Conservation (phyloP, 92 coral and sea anemone species). For the Virgularia gustaviana region DNA sequence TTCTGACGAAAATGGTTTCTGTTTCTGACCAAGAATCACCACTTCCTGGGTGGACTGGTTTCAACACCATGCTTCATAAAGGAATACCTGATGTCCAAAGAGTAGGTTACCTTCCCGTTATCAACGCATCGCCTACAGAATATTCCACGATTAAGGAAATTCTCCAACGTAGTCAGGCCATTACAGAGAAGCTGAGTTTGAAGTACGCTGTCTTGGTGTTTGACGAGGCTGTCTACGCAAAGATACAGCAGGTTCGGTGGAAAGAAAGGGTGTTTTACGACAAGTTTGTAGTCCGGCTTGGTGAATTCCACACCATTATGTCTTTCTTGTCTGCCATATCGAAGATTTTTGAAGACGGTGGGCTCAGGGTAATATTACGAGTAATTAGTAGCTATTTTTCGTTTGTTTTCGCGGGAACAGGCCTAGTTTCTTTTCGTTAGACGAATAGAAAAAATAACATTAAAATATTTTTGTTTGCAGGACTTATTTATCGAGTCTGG, state of each 20-base stretch:
- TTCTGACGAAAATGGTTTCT: constrained; percentile 22
- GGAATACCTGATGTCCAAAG: constrained; percentile 30
- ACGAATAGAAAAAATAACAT: no score
- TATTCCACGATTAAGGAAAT: constrained; percentile 32
- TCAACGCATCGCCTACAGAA: constrained; percentile 39
- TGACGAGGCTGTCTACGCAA: constrained; percentile 42
- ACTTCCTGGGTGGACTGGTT: constrained; percentile 41
- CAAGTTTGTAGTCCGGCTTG: constrained; percentile 39
- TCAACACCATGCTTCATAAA: constrained; percentile 33
- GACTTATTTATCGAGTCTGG: neutral
- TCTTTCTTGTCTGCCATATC: constrained; percentile 13
- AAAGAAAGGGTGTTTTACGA: constrained; percentile 29
- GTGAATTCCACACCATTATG: constrained; percentile 47
- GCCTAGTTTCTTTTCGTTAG: no score
- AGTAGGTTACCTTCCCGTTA: constrained; percentile 42
- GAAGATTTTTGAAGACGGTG: constrained; percentile 26
- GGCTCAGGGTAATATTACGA: constrained; percentile 38
- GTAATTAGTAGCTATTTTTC: no score
- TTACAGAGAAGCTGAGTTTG: constrained; percentile 21
- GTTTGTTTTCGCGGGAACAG: no score
- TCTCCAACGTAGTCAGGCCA: constrained; percentile 27
- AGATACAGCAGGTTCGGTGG: constrained; percentile 44
- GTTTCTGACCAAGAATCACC: constrained; percentile 6
- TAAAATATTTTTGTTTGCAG: neutral
- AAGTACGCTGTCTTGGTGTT: constrained; percentile 34